Conservation (phyloP, 2,888 invertebrate species). For the Scrobipalpa costella region DNA sequence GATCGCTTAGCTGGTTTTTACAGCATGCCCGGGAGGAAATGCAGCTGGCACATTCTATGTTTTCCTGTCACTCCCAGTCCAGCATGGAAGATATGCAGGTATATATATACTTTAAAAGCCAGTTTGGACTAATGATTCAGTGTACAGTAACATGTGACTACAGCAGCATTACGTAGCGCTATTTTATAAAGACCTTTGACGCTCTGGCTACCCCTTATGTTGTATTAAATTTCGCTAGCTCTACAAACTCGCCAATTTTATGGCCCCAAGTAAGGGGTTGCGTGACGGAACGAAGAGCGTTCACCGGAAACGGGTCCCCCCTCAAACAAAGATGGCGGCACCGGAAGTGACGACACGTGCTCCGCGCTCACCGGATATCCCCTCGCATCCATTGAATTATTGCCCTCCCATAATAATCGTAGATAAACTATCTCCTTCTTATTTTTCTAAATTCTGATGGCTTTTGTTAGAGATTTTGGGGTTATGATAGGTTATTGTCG, state of each 20-base stretch:
- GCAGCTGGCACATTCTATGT: too few relatives aligned
- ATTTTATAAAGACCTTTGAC: too few relatives aligned
- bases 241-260: neutral
- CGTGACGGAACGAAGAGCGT: constrained; percentile 58
- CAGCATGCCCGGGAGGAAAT: too few relatives aligned
- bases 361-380: constrained; percentile 73
- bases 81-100: too few relatives aligned
- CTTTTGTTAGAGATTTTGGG: neutral
- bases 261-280: constrained; percentile 70
- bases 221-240: neutral
- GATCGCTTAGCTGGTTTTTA: too few relatives aligned
- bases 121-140: too few relatives aligned
- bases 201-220: too few relatives aligned
- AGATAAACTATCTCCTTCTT: constrained; percentile 30
- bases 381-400: constrained; percentile 75
- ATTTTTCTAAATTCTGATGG: constrained; percentile 17
- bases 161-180: too few relatives aligned
- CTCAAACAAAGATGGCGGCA: constrained; percentile 73
- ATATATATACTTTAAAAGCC: too few relatives aligned
- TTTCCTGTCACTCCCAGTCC: too few relatives aligned
- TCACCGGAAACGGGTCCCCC: constrained; percentile 61
- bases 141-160: too few relatives aligned
- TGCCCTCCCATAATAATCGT: constrained; percentile 57
- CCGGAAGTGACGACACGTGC: constrained; percentile 78
- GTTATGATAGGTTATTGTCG: constrained; percentile 29